Base-by-base conservation (phyloP, 2,888 invertebrate genomes). In the Dolomedes plantarius region DNA sequence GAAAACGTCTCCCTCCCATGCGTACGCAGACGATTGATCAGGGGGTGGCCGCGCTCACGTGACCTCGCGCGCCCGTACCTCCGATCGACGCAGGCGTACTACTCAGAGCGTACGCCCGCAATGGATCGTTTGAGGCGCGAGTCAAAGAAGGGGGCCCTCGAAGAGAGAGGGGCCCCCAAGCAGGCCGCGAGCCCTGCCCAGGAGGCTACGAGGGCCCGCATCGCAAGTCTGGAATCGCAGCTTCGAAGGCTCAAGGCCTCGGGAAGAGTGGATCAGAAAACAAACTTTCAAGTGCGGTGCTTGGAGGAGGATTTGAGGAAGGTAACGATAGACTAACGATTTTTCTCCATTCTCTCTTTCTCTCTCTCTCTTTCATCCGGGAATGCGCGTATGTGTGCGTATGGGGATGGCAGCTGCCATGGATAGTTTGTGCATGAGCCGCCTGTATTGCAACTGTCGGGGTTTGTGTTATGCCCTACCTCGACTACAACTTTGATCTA, bases 11-110 rank as follows among this genome's bases (percentile, higher is more conserved):
- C 16, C 16, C 7, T 46, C 46, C 46, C 16, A 56, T 56, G 81
- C 81, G 82, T 83, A 83, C 82, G 82, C 81, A 74, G 81, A 77
- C 39, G 75, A 76, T 81, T 73, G 81, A 81, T 81, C 23, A n/a
- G 41, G 68, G 65, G 50, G 64, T 64, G 36, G 36, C 9, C 32
- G 56, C 32, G 19, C 28, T 7, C 67, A 28, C 65, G 65, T 65
- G 29, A 28, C 28, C 19, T 19, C 11, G 27, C 46, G 9, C 13
- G 19, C 62, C 62, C 32, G 69, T 69, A 73, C 74, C 27, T 13
- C 11, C 65, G 50, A 19, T n/a, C 56, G 27, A 73, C 73, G 41
- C 71, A 71, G 39, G 71, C 71, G 71, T 69, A 78, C 36, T 16
- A n/a, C 11, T 9, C 23, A 6, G 28, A n/a, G 39, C 32, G 68